Evolutionary conservation across 2,888 invertebrate genomes (phyloP).

Genomic region (Xestia sexstrigata): DNA sequence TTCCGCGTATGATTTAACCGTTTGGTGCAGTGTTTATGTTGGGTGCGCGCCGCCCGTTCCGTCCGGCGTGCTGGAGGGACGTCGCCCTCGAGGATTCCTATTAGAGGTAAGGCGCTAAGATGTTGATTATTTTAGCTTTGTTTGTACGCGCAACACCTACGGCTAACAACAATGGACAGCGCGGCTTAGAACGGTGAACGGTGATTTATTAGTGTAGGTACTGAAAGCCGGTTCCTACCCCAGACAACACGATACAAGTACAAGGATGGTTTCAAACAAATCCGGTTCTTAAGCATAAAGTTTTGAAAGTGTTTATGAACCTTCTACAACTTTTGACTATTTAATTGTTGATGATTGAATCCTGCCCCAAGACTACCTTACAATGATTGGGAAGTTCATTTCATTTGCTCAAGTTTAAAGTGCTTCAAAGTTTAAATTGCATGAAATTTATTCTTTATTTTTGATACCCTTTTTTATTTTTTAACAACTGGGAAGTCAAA

Average conservation of each 20-base stretch:
- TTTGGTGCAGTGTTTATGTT: constrained; percentile 90
- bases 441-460: no score
- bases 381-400: constrained; percentile 8
- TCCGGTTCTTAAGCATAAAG: constrained; percentile 71
- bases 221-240: constrained; percentile 77
- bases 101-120: constrained; percentile 82
- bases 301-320: constrained; percentile 4
- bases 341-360: neutral
- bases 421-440: neutral
- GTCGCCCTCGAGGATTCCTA: constrained; percentile 87
- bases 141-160: constrained; percentile 63
- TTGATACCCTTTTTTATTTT: neutral
- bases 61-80: constrained; percentile 86
- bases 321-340: neutral
- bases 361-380: neutral
- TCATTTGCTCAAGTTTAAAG: constrained; percentile 1
- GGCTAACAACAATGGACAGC: constrained; percentile 46
- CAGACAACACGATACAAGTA: constrained; percentile 63
- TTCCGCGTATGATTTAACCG: constrained; percentile 80
- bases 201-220: constrained; percentile 67
- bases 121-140: constrained; percentile 76
- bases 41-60: constrained; percentile 85
- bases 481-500: neutral
- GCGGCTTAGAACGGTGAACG: constrained; percentile 47
- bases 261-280: constrained; percentile 70